Evolutionary conservation across 2,888 invertebrate species (phyloP), one percentile per base, ranked within the genome.

Genomic region (Acrocera orbiculus): DNA sequence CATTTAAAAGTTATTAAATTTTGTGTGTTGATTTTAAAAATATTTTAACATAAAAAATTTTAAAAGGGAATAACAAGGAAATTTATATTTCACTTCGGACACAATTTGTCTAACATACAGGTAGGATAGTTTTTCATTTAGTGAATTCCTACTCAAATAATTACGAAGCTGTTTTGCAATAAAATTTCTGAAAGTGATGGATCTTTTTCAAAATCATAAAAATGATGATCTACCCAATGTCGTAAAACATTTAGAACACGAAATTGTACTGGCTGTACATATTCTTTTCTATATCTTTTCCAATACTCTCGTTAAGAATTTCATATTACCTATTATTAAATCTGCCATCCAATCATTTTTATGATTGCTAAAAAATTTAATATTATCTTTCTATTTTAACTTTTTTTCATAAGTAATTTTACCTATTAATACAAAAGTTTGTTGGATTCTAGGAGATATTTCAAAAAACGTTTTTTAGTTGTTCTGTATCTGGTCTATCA

Each of bases 181-280:
- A 96, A 63, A 44, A 72, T 73, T 16, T 74, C 74, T 39, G 93
- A 63, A 37, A 98, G 65, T 20, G 69, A 65, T 9, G 77, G 73
- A 54, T 95, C 89, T 27, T 85, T 70, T 60, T 93, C 92, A 57
- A 98, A 98, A 65, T 99, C 98, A 62, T 96, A 96, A 65, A 89
- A 98, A 59, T 98, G 98, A 60, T 93, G 87, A 58, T 95, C 92
- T 26, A 96, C 90, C 98, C 95, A 95, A 53, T 93, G 92, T 1
- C 90, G 69, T 27, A 95, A 64, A 2, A 93, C 92, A 60, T 90
- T 90, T 42, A 95, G 69, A 10, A 93, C 92, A 49, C 92, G 81
- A 47, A 61, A 85, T 55, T 96, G 95, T 36, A 98, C 90, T 0
- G 96, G 96, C 51, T 95, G 90, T 42, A 86, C 80, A 59, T 92